phyloP scores from a whole-genome alignment of 2,797 vertebrate genomes.

The Tachyglossus aculeatus region DNA sequence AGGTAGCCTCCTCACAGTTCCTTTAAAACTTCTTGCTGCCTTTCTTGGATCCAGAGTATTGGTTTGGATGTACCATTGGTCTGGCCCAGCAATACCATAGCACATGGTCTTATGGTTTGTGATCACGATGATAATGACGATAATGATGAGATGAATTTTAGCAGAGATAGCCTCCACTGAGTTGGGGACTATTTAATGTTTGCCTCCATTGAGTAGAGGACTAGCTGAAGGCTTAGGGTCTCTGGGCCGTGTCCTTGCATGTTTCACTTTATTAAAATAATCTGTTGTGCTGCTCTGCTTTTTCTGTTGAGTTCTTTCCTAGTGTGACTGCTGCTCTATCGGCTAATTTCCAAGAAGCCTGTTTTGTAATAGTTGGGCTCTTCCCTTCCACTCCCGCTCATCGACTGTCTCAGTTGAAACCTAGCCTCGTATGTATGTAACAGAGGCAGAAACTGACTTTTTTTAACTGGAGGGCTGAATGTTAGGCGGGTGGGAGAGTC shows the following conservation, averaged over 20 bases:
- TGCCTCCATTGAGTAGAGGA: background rate
- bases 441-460: slow-evolving; percentile 52
- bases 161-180: too few species aligned
- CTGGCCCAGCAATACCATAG: too few species aligned
- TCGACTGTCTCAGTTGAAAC: slow-evolving; percentile 62
- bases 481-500: background rate
- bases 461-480: slow-evolving; percentile 27
- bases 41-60: too few species aligned
- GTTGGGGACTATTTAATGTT: too few species aligned
- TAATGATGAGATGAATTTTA: too few species aligned
- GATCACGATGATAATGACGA: too few species aligned
- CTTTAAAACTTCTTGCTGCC: too few species aligned
- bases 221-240: slow-evolving; percentile 60
- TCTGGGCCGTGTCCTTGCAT: slow-evolving; percentile 64
- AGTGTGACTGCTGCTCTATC: slow-evolving; percentile 67
- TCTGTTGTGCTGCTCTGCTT: slow-evolving; percentile 53
- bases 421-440: slow-evolving; percentile 61
- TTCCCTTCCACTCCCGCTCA: slow-evolving; percentile 55
- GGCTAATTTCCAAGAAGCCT: slow-evolving; percentile 71
- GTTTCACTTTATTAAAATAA: slow-evolving; percentile 69
- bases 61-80: too few species aligned
- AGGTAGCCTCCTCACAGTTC: too few species aligned
- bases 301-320: slow-evolving; percentile 70
- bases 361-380: slow-evolving; percentile 71
- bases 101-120: too few species aligned